phyloP scores from a whole-genome alignment of 2,888 invertebrate species.

The Dione juno region DNA sequence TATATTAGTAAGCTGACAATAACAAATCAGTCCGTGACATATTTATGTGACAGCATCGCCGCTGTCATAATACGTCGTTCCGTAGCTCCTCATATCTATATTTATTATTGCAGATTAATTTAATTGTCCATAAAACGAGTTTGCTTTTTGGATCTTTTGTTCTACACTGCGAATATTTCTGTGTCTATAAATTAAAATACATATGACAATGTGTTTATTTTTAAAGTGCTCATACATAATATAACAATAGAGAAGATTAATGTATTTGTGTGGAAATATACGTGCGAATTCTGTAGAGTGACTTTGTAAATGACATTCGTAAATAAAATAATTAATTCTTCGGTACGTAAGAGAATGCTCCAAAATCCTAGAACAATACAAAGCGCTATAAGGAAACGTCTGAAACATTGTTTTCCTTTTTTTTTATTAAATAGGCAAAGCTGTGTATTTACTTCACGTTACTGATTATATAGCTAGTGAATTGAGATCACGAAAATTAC shows the following conservation, averaged over 20 bases:
- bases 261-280: too few relatives aligned
- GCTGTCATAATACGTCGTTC: conserved; percentile 35
- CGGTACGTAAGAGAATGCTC: too few relatives aligned
- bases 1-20: conserved; percentile 60
- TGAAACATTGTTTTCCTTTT: too few relatives aligned
- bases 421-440: too few relatives aligned
- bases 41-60: conserved; percentile 55
- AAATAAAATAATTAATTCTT: too few relatives aligned
- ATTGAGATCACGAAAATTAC: too few relatives aligned
- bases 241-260: neutral
- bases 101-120: conserved; percentile 37
- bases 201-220: neutral
- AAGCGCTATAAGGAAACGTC: too few relatives aligned
- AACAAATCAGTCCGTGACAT: conserved; percentile 66
- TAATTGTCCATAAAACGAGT: neutral
- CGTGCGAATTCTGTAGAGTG: too few relatives aligned
- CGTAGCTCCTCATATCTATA: conserved; percentile 37
- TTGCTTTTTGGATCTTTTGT: neutral
- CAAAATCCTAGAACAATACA: too few relatives aligned
- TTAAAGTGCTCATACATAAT: neutral
- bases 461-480: too few relatives aligned
- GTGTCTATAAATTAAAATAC: neutral
- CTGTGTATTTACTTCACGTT: too few relatives aligned
- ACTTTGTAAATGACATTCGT: too few relatives aligned
- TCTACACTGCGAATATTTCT: neutral